phyloP scores from a whole-genome alignment of 2,888 invertebrate species.

The Pharmacophagus antenor region DNA sequence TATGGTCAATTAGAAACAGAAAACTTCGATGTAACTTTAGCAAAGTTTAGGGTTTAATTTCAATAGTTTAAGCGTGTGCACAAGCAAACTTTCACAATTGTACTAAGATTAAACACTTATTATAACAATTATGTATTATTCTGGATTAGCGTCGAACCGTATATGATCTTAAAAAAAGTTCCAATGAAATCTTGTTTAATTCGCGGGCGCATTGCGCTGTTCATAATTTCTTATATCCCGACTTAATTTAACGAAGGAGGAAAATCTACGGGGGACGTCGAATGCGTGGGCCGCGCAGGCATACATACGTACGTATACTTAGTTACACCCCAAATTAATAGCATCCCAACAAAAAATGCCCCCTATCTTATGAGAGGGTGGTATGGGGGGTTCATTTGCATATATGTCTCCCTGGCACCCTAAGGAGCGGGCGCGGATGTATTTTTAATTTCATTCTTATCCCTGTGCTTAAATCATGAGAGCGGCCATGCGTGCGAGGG shows the following conservation, averaged over 20 bases:
- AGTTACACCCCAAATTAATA: conserved; percentile 81
- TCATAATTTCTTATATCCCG: conserved; percentile 67
- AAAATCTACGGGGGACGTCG: conserved; percentile 53
- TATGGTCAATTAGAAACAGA: neutral
- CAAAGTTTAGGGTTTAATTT: no score
- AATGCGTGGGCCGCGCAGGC: conserved; percentile 51
- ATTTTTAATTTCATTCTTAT: conserved; percentile 82
- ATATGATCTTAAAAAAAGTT: no score
- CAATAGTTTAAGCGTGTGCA: no score
- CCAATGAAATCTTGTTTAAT: conserved; percentile 31
- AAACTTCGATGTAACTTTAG: no score
- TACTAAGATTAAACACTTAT: no score
- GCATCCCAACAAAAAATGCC: conserved; percentile 79
- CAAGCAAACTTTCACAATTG: no score
- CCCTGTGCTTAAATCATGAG: conserved; percentile 81
- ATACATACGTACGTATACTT: conserved; percentile 55
- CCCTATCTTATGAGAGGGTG: conserved; percentile 70
- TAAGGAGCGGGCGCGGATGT: conserved; percentile 77
- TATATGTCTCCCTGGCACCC: conserved; percentile 79
- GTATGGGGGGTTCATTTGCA: conserved; percentile 76
- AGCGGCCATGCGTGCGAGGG: conserved; percentile 80
- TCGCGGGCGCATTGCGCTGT: conserved; percentile 57
- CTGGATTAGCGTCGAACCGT: no score
- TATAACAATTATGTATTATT: no score
- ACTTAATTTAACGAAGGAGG: conserved; percentile 72